Conservation (phyloP, 2,113 vertebrate genomes). For the Phaetusa simplex region DNA sequence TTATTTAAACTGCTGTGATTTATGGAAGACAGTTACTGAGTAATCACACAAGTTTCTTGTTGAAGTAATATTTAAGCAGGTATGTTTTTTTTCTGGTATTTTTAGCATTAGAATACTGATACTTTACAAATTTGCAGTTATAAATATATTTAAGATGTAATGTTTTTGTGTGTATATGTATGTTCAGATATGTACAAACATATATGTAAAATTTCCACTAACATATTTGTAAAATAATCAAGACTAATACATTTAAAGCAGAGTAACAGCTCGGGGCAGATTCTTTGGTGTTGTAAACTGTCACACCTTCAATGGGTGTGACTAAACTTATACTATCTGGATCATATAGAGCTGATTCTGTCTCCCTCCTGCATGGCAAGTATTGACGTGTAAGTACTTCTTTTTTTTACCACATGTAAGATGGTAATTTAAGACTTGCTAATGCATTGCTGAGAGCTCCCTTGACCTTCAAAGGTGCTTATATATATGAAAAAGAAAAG, state of each 20-base stretch:
- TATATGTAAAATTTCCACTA: not conserved
- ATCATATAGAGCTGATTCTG: not conserved
- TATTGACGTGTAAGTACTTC: not conserved
- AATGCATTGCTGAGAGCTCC: not conserved
- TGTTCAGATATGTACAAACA: not conserved
- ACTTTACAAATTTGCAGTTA: not conserved
- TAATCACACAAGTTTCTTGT: not conserved
- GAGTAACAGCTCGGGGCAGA: no score
- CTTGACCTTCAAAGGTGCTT: not conserved
- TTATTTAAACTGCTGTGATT: slow-evolving; percentile 27
- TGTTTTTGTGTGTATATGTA: not conserved
- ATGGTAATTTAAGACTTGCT: not conserved
- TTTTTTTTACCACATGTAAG: not conserved
- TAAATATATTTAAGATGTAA: not conserved
- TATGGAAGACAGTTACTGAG: not conserved
- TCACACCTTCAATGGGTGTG: not conserved
- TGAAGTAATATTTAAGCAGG: not conserved
- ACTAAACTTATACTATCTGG: not conserved
- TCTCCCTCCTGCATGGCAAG: not conserved
- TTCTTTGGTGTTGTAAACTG: not conserved
- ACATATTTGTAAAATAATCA: not conserved
- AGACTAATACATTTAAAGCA: not conserved
- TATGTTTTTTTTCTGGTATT: not conserved
- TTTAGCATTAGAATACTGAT: not conserved
- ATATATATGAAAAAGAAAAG: not conserved